phyloP scores from a whole-genome alignment of 1,140 invertebrate genomes.

The Scylla paramamosain region DNA sequence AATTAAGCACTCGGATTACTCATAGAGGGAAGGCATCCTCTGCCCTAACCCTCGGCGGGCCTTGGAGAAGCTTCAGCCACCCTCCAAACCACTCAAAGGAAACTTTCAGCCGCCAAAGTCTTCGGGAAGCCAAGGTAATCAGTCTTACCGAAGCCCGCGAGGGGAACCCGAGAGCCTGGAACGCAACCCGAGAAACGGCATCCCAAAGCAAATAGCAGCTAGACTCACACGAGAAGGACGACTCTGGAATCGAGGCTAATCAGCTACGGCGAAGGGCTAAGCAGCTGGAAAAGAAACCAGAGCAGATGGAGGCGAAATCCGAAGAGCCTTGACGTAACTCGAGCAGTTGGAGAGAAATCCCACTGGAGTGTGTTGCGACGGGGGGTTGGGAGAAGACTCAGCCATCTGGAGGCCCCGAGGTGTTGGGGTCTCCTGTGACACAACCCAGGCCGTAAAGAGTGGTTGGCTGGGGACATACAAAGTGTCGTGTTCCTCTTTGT shows the following conservation, averaged over 20 bases:
- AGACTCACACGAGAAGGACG: not conserved
- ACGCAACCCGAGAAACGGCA: not conserved
- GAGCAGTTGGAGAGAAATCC: not conserved
- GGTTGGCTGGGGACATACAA: conserved; percentile 57
- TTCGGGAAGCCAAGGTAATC: conserved; percentile 8
- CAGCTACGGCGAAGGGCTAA: not conserved
- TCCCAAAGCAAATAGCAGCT: not conserved
- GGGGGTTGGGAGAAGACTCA: not conserved
- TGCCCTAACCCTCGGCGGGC: not conserved
- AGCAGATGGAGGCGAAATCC: conserved; percentile 27
- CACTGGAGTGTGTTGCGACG: not conserved
- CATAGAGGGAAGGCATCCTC: not conserved
- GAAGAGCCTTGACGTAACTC: not conserved
- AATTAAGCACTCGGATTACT: not conserved
- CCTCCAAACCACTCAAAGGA: not conserved
- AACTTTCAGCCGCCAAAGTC: not conserved
- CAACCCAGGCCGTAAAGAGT: conserved; percentile 29
- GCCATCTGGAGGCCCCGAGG: not conserved
- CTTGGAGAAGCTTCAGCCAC: not conserved
- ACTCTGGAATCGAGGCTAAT: not conserved
- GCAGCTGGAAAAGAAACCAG: conserved; percentile 5
- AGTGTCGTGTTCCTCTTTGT: conserved; percentile 63
- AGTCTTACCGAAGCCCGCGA: not conserved
- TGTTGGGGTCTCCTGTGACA: conserved; percentile 29
- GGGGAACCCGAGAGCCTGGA: not conserved